Conservation (phyloP, 2,797 vertebrate species). For the Pogoniulus pusillus region DNA sequence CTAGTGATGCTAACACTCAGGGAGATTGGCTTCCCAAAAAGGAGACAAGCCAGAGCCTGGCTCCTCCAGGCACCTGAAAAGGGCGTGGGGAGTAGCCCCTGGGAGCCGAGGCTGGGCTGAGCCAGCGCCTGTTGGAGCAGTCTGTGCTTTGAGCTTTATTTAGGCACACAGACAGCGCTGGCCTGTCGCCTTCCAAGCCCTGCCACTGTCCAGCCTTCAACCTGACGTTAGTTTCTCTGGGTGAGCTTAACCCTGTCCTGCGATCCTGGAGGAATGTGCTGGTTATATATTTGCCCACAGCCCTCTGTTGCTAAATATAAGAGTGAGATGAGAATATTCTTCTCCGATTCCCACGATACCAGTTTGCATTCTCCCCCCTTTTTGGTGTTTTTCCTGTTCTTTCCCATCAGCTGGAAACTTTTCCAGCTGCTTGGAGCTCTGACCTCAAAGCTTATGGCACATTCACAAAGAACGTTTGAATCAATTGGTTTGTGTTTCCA, state of each 20-base stretch:
- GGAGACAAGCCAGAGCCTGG: not conserved
- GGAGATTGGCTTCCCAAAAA: slow-evolving; percentile 35
- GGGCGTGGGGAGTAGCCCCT: not conserved
- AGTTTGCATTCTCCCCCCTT: slow-evolving; percentile 4
- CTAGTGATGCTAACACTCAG: fast-evolving
- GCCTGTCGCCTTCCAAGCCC: not conserved
- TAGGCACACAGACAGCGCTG: slow-evolving; percentile 25
- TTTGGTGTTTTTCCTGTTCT: slow-evolving; percentile 30
- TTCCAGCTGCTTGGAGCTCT: slow-evolving; percentile 49
- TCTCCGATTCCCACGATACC: slow-evolving; percentile 68
- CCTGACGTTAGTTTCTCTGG: not conserved
- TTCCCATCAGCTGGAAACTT: slow-evolving; percentile 72
- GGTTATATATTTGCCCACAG: slow-evolving; percentile 1
- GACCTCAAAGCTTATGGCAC: slow-evolving; percentile 43
- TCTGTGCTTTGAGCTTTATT: slow-evolving; percentile 61
- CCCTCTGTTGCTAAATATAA: slow-evolving; percentile 63
- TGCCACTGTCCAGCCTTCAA: slow-evolving; percentile 29
- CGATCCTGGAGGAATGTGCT: not conserved
- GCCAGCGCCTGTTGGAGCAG: slow-evolving; percentile 11
- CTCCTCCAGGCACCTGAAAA: slow-evolving; percentile 34
- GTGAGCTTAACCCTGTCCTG: slow-evolving; percentile 56
- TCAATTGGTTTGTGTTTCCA: not conserved
- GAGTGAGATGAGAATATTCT: slow-evolving; percentile 51
- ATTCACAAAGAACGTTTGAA: not conserved
- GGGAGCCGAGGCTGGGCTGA: not conserved